These are phyloP conservation scores for Phortica magna DNA, from an alignment of 2,888 invertebrate genomes.

Conservation along the genomic window DNA sequence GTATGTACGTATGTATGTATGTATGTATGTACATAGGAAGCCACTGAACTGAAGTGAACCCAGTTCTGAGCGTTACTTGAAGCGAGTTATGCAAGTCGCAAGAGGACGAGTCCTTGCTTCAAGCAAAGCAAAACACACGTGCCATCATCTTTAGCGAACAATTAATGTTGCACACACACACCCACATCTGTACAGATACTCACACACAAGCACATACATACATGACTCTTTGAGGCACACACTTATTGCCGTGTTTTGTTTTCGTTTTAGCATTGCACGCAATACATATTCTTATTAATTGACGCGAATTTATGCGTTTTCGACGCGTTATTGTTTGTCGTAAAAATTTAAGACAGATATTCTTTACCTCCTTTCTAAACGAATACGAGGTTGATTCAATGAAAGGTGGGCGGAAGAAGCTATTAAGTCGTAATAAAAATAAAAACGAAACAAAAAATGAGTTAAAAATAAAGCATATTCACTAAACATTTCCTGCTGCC, in stretches of 20 bases:
- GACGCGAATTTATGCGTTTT: slow-evolving; percentile 71
- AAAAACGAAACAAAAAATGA: slow-evolving; percentile 52
- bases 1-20: no score
- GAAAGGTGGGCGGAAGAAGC: no score
- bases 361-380: background rate
- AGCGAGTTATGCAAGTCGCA: background rate
- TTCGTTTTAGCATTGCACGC: slow-evolving; percentile 49
- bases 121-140: background rate
- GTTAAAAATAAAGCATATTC: no score
- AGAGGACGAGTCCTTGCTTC: background rate
- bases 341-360: slow-evolving; percentile 64
- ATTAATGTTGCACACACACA: slow-evolving; percentile 64
- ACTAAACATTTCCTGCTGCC: no score
- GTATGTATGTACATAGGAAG: no score
- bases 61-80: background rate
- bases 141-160: slow-evolving; percentile 61
- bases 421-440: slow-evolving; percentile 36
- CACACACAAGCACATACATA: slow-evolving; percentile 37
- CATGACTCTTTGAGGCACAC: slow-evolving; percentile 43
- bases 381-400: no score
- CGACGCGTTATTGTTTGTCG: slow-evolving; percentile 69
- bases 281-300: slow-evolving; percentile 71
- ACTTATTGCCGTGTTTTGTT: no score
- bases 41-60: background rate
- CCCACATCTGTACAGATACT: slow-evolving; percentile 29